A percentile compares a stretch with the other conserved stretches of the same genome.
Evolutionary conservation across 2,888 invertebrate species (phyloP).

Genomic region (Acanthosepion pharaonis): DNA sequence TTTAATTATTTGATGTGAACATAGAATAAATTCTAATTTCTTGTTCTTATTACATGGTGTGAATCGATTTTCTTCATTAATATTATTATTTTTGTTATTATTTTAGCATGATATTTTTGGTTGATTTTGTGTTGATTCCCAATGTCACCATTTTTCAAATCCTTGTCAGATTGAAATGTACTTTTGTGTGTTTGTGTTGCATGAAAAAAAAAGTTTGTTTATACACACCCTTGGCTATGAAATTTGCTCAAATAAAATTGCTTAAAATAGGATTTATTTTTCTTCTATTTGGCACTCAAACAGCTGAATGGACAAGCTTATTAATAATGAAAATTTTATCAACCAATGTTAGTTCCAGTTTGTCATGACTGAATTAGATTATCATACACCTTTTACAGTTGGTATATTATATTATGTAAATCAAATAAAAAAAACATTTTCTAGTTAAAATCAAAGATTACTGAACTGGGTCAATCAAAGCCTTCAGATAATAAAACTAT

Average conservation of each 20-base stretch:
- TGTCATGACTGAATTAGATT: too few species aligned
- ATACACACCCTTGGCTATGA: not conserved
- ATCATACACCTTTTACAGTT: too few species aligned
- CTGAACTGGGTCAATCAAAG: too few species aligned
- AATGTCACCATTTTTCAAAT: constrained; percentile 34
- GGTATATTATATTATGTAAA: not conserved
- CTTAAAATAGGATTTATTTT: not conserved
- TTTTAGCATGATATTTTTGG: constrained; percentile 13
- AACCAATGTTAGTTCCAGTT: too few species aligned
- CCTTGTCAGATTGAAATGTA: not conserved
- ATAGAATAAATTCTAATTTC: not conserved
- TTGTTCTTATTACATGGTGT: not conserved
- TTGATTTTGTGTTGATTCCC: not conserved
- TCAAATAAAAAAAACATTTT: not conserved
- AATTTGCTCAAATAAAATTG: not conserved
- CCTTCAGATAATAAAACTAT: too few species aligned
- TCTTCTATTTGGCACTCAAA: not conserved
- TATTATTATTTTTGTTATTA: not conserved
- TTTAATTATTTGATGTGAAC: not conserved
- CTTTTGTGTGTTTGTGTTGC: not conserved
- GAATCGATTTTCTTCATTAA: not conserved
- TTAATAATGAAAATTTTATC: not conserved
- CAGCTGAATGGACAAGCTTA: not conserved
- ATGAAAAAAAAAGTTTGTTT: not conserved
- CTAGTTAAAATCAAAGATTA: too few species aligned